Conservation (phyloP, 2,888 invertebrate genomes). For the Eurytoma adleriae region DNA sequence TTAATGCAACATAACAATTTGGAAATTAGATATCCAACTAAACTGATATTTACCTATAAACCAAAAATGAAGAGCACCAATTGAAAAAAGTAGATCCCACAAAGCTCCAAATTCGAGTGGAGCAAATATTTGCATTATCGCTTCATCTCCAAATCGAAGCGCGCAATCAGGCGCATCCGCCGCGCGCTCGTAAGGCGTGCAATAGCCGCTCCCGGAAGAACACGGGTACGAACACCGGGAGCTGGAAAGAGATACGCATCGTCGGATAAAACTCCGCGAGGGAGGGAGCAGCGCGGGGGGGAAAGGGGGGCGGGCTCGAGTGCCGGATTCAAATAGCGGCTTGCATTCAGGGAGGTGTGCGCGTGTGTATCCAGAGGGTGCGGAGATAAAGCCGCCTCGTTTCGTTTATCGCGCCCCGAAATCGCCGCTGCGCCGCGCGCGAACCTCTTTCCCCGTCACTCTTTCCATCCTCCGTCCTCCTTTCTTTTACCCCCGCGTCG, state of each 20-base stretch:
- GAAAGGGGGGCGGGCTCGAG: not conserved
- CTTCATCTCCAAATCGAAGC: not conserved
- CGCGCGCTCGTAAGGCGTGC: not conserved
- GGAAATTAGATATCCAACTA: no score
- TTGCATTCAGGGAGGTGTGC: slow-evolving; percentile 8
- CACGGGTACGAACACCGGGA: not conserved
- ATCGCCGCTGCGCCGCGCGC: slow-evolving; percentile 30
- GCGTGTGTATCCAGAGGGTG: slow-evolving; percentile 35
- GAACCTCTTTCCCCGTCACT: slow-evolving; percentile 35
- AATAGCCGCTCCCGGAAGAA: not conserved
- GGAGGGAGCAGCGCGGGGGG: slow-evolving; percentile 1
- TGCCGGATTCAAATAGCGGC: slow-evolving; percentile 46
- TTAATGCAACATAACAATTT: no score
- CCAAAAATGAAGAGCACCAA: no score
- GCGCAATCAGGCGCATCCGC: slow-evolving; percentile 25
- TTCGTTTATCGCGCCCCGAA: slow-evolving; percentile 48
- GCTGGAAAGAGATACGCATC: slow-evolving; percentile 1
- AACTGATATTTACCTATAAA: no score
- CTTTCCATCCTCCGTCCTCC: slow-evolving; percentile 3
- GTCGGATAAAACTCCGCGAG: slow-evolving; percentile 23
- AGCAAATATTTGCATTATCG: slow-evolving; percentile 16
- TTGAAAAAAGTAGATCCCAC: not conserved
- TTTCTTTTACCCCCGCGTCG: not conserved
- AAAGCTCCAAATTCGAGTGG: not conserved
- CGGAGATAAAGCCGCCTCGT: slow-evolving; percentile 52